Evolutionary conservation across 2,113 vertebrate genomes (phyloP), one percentile per base, ranked within the genome.

Genomic region (Amblyornis subalaris): DNA sequence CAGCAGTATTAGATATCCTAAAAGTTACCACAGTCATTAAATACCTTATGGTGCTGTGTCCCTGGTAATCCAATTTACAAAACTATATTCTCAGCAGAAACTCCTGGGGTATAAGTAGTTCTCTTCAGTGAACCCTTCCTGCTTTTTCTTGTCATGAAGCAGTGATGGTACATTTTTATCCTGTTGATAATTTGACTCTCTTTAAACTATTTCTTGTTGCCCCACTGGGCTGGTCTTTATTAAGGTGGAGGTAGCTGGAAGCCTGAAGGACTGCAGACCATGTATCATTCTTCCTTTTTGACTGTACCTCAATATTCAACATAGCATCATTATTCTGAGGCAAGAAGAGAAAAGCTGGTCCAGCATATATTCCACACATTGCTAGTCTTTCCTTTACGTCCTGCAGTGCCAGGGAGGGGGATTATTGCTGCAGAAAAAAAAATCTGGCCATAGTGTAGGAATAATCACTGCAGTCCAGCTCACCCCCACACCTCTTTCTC

Each of bases 241-340:
- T 90, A 96, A 92, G 97, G 93, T 95, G 92, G 96, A 98, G 96
- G 92, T 95, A 96, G 93, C 97, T 96, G 92, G 94, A 94, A 94
- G 94, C 77, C 87, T 93, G 95, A 84, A 96, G 95, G 95, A 94
- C 96, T 86, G 96, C 97, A 95, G 96, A 88, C 91, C 96, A 54
- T 66, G 78, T 85, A 94, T 94, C 93, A n/a, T 89, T 95, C 92
- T 97, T 96, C 95, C 89, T 95, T 98, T 95, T 96, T 96, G 88
- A 96, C 96, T 95, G 93, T 91, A 98, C 96, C 95, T 97, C 97
- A 93, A 72, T 97, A 96, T 97, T 97, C 98, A 95, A 98, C 97
- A 97, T 93, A 98, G 96, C 98, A 96, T 97, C 94, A 95, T 97
- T 98, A 98, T 98, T 98, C 98, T 97, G 97, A 97, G 97, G 95